Evolutionary conservation across 2,888 invertebrate species (phyloP).

Genomic region (Chesias legatella): DNA sequence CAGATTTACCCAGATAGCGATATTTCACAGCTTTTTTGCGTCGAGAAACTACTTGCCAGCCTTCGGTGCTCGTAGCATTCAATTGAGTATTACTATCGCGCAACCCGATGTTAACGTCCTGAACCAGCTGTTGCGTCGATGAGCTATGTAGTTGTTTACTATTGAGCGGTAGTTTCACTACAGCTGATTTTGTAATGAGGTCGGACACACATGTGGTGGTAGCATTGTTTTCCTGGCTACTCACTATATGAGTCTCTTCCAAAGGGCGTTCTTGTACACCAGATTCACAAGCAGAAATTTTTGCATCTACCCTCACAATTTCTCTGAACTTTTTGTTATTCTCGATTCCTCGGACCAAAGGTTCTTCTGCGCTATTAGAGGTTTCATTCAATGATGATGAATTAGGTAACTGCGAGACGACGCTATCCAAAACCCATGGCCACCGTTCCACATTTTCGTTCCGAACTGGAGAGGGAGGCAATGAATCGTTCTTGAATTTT

Average conservation of each 20-base stretch:
- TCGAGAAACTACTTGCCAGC: background rate
- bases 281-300: too few relatives aligned
- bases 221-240: background rate
- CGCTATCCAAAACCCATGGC: background rate
- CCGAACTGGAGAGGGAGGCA: background rate
- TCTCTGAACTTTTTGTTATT: background rate
- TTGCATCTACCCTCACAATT: too few relatives aligned
- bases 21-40: slow-evolving; percentile 5
- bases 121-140: background rate
- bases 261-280: background rate
- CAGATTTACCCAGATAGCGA: slow-evolving; percentile 10
- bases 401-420: background rate
- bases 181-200: background rate
- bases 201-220: too few relatives aligned
- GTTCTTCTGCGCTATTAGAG: background rate
- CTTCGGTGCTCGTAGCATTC: background rate
- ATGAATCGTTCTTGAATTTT: background rate
- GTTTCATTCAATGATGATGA: background rate
- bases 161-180: background rate
- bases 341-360: too few relatives aligned
- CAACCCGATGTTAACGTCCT: background rate
- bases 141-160: slow-evolving; percentile 4
- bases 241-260: background rate
- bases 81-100: background rate
- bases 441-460: background rate